Evolutionary conservation across 92 coral and sea anemone species (phyloP).

Genomic region (Ricordea florida): DNA sequence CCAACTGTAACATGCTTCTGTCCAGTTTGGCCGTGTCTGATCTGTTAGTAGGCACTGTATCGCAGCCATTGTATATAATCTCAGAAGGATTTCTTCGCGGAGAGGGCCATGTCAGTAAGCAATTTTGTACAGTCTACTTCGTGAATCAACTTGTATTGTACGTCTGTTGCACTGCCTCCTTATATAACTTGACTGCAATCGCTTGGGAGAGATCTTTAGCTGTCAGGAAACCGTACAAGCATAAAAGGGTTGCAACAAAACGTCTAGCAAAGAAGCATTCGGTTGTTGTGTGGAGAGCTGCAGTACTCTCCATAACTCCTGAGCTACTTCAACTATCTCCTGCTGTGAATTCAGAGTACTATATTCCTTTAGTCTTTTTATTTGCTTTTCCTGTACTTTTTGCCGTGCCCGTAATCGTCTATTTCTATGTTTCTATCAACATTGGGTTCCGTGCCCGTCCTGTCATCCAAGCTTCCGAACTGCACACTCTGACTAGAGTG

Average conservation of each 20-base stretch:
- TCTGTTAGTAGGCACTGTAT: conserved; percentile 8
- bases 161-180: background rate
- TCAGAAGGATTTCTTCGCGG: background rate
- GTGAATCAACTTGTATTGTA: background rate
- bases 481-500: background rate
- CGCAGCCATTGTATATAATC: background rate
- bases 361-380: background rate
- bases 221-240: background rate
- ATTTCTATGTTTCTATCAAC: background rate
- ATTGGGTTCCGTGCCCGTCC: background rate
- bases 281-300: background rate
- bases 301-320: background rate
- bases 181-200: conserved; percentile 16
- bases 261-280: background rate
- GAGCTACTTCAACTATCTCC: background rate
- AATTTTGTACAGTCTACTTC: background rate
- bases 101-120: background rate
- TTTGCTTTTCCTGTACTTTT: background rate
- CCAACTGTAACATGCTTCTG: conserved; percentile 1
- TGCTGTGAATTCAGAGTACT: background rate
- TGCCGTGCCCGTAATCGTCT: background rate
- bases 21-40: conserved; percentile 20
- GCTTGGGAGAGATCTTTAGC: conserved; percentile 24
- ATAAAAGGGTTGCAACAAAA: background rate
- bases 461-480: no score